phyloP scores from a whole-genome alignment of 2,888 invertebrate species.

The Zaprionus bogoriensis region DNA sequence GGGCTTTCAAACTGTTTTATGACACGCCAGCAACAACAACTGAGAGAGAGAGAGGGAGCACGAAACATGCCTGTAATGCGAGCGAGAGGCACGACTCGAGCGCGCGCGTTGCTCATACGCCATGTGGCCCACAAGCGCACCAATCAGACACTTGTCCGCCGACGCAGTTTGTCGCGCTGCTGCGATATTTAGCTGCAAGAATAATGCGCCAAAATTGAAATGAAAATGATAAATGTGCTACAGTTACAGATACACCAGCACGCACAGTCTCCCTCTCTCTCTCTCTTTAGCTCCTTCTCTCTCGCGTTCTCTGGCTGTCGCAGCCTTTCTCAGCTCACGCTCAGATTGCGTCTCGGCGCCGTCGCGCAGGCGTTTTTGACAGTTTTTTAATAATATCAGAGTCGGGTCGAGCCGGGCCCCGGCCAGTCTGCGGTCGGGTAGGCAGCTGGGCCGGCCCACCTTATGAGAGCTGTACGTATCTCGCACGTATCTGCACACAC shows the following conservation, averaged over 20 bases:
- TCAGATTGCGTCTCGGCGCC: slow-evolving; percentile 43
- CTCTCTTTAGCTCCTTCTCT: slow-evolving; percentile 20
- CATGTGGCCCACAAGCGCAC: slow-evolving; percentile 70
- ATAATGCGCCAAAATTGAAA: slow-evolving; percentile 76
- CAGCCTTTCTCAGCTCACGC: slow-evolving; percentile 20
- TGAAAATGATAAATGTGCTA: slow-evolving; percentile 75
- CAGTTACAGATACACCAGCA: slow-evolving; percentile 61
- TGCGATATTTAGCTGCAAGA: slow-evolving; percentile 68
- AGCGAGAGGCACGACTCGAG: slow-evolving; percentile 33
- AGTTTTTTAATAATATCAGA: slow-evolving; percentile 75
- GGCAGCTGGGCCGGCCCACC: slow-evolving; percentile 62
- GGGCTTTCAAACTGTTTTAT: slow-evolving; percentile 83
- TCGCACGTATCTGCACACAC: too few relatives aligned
- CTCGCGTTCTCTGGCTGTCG: slow-evolving; percentile 29
- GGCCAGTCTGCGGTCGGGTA: slow-evolving; percentile 39
- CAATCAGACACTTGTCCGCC: slow-evolving; percentile 80
- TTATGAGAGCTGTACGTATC: slow-evolving; percentile 42
- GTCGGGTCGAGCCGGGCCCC: slow-evolving; percentile 42
- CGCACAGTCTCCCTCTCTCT: slow-evolving; percentile 56
- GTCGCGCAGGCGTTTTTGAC: slow-evolving; percentile 76
- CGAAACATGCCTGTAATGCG: slow-evolving; percentile 65
- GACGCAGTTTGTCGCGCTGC: slow-evolving; percentile 43
- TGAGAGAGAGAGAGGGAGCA: slow-evolving; percentile 49
- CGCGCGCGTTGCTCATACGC: slow-evolving; percentile 72
- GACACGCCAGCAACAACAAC: slow-evolving; percentile 65